These are phyloP conservation scores for Scaeva pyrastri DNA, from an alignment of 2,888 invertebrate genomes.

Conservation along the genomic window DNA sequence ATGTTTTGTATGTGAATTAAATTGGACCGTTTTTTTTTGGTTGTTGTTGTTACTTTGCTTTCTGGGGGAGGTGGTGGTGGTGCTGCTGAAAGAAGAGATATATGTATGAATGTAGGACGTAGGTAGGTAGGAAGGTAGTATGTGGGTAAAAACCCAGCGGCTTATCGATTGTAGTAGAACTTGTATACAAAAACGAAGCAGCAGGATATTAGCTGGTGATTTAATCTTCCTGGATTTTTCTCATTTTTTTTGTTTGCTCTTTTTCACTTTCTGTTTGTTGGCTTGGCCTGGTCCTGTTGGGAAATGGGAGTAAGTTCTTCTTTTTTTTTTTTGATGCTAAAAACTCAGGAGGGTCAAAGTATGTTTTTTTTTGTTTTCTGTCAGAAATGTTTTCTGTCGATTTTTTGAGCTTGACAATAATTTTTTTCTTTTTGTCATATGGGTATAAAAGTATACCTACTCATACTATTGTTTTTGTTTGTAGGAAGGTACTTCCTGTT, in stretches of 20 bases:
- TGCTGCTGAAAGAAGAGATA: not conserved
- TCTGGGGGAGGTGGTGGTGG: not conserved
- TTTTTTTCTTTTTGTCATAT: slow-evolving; percentile 12
- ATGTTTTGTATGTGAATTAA: slow-evolving; percentile 75
- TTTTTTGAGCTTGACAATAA: slow-evolving; percentile 28
- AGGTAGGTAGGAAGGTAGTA: no score
- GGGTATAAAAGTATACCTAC: no score
- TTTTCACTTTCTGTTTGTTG: not conserved
- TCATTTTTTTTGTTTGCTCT: slow-evolving; percentile 15
- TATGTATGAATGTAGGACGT: not conserved
- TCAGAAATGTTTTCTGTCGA: slow-evolving; percentile 19
- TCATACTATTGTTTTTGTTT: not conserved
- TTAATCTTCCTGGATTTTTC: slow-evolving; percentile 55
- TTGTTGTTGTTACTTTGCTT: slow-evolving; percentile 36
- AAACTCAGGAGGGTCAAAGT: slow-evolving; percentile 3
- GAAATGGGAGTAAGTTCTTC: slow-evolving; percentile 14
- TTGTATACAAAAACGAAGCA: slow-evolving; percentile 21
- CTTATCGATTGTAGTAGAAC: slow-evolving; percentile 54
- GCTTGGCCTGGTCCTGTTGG: slow-evolving; percentile 8
- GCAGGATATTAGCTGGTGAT: slow-evolving; percentile 68
- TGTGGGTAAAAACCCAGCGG: slow-evolving; percentile 12
- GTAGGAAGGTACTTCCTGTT: slow-evolving; percentile 44
- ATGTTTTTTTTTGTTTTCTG: slow-evolving; percentile 23
- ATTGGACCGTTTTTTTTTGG: slow-evolving; percentile 47
- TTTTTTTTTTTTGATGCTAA: not conserved